These are phyloP conservation scores for Gulo gulo DNA, from an alignment of 2,113 vertebrate genomes.

Conservation along the genomic window DNA sequence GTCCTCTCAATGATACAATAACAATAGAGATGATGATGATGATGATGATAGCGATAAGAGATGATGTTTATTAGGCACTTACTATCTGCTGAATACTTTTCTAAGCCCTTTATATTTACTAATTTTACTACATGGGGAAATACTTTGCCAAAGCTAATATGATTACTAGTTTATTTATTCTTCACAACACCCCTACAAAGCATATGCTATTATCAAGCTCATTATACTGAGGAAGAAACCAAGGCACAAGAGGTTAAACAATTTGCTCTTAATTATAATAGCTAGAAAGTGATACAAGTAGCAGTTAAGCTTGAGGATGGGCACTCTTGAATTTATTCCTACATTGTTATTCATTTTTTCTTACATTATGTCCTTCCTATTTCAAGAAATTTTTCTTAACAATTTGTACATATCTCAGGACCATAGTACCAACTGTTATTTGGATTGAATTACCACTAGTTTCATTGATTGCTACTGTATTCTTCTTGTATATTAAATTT, in stretches of 20 bases:
- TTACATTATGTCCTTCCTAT: constrained; percentile 41
- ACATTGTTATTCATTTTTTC: constrained; percentile 4
- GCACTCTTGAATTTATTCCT: neutral
- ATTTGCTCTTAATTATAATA: constrained; percentile 42
- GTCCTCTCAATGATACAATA: neutral
- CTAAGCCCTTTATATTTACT: neutral
- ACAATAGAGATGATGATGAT: neutral
- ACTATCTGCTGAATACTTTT: neutral
- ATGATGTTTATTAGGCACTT: neutral
- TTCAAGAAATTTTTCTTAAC: constrained; percentile 48
- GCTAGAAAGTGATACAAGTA: neutral
- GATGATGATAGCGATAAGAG: neutral
- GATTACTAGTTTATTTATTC: constrained; percentile 3
- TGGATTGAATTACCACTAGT: constrained; percentile 35
- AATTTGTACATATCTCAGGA: neutral
- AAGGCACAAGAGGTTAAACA: constrained; percentile 15
- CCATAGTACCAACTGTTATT: constrained; percentile 35
- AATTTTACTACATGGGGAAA: neutral
- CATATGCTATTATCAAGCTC: neutral
- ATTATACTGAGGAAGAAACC: constrained; percentile 16
- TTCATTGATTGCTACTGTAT: constrained; percentile 56
- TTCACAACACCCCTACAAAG: neutral
- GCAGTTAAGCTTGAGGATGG: neutral
- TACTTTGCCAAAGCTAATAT: neutral
- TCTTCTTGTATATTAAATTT: constrained; percentile 31